phyloP scores from a whole-genome alignment of 2,113 vertebrate species.

The Pardalotus punctatus region DNA sequence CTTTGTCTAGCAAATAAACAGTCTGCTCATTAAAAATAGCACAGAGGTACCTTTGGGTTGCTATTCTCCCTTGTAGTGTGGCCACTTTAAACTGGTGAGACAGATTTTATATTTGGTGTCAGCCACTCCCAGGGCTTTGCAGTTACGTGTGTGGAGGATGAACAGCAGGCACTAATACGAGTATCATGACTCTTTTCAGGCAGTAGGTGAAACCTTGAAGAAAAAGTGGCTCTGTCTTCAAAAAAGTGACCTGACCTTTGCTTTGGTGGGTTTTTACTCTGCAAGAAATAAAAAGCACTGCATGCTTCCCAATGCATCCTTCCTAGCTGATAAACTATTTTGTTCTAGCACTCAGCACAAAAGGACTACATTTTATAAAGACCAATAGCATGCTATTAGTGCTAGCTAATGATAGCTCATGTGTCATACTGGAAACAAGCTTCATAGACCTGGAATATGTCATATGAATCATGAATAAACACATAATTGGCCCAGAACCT shows the following conservation, averaged over 20 bases:
- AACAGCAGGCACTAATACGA: constrained; percentile 72
- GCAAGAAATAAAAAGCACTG: constrained; percentile 81
- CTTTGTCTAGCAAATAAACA: not conserved
- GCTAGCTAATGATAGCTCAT: constrained; percentile 65
- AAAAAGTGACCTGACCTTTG: constrained; percentile 86
- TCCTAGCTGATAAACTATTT: constrained; percentile 71
- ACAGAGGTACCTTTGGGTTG: not conserved
- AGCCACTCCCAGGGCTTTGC: constrained; percentile 30
- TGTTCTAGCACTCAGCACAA: constrained; percentile 75
- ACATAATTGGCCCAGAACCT: constrained; percentile 49
- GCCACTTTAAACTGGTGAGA: not conserved
- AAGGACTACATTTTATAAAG: constrained; percentile 65
- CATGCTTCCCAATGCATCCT: constrained; percentile 79
- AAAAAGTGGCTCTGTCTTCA: constrained; percentile 87
- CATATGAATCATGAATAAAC: constrained; percentile 52
- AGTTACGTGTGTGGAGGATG: constrained; percentile 22
- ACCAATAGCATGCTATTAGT: constrained; percentile 74
- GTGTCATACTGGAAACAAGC: constrained; percentile 37
- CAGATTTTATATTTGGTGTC: not conserved
- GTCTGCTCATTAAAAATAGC: not conserved
- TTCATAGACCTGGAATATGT: constrained; percentile 64
- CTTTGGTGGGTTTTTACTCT: constrained; percentile 84
- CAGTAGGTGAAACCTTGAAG: constrained; percentile 88
- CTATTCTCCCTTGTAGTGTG: not conserved
- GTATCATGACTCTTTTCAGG: constrained; percentile 85